Evolutionary conservation across 2,797 vertebrate species (phyloP).

Genomic region (Cichlasoma orientale): DNA sequence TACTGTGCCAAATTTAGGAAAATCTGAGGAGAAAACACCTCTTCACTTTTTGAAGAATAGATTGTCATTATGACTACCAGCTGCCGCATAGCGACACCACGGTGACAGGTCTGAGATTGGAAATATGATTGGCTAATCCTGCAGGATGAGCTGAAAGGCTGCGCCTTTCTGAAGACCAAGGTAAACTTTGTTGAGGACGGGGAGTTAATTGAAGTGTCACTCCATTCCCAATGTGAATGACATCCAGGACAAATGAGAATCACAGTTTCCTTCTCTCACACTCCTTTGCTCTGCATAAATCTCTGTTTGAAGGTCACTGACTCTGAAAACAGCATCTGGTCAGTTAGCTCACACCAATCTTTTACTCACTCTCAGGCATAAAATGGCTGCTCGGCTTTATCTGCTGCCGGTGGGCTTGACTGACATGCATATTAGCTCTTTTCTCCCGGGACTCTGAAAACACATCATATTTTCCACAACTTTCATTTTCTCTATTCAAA

Average conservation of each 20-base stretch:
- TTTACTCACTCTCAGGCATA: conserved; percentile 55
- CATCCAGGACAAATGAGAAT: conserved; percentile 72
- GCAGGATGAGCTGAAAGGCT: conserved; percentile 68
- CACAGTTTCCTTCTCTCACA: conserved; percentile 45
- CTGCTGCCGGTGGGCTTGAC: conserved; percentile 65
- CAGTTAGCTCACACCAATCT: conserved; percentile 73
- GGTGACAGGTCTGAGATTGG: conserved; percentile 77
- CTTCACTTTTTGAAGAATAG: conserved; percentile 50
- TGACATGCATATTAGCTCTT: conserved; percentile 75
- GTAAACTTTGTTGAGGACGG: conserved; percentile 76
- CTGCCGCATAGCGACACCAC: conserved; percentile 54
- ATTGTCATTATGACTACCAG: conserved; percentile 62
- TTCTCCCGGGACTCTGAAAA: conserved; percentile 76
- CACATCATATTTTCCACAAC: conserved; percentile 74
- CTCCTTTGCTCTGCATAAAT: conserved; percentile 73
- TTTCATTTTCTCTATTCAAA: conserved; percentile 74
- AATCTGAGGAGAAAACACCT: conserved; percentile 42
- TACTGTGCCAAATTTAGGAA: conserved; percentile 29
- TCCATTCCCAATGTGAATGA: conserved; percentile 75
- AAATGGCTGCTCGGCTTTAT: conserved; percentile 62
- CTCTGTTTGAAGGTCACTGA: conserved; percentile 73
- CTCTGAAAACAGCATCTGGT: conserved; percentile 68
- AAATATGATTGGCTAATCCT: conserved; percentile 80
- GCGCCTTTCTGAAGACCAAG: conserved; percentile 65
- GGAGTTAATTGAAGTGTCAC: conserved; percentile 82